Evolutionary conservation across 2,888 invertebrate genomes (phyloP).

Genomic region (Saturnia pavonia): DNA sequence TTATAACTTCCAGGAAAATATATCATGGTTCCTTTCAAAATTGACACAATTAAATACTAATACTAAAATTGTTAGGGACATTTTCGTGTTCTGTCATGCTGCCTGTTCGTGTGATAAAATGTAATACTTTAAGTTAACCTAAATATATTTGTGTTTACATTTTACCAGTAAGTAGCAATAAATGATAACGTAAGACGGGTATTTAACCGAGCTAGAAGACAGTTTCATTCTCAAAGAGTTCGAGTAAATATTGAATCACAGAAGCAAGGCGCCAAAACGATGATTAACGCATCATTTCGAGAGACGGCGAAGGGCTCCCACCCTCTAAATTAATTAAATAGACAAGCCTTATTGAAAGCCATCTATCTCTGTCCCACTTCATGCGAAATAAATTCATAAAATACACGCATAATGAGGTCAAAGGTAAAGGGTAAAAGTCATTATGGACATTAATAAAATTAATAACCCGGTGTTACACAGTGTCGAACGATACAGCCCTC

Average conservation of each 20-base stretch:
- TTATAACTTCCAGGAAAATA: too few relatives aligned
- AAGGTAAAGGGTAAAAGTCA: slow-evolving; percentile 46
- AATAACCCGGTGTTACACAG: slow-evolving; percentile 1
- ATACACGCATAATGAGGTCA: slow-evolving; percentile 52
- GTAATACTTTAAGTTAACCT: too few relatives aligned
- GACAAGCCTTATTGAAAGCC: slow-evolving; percentile 38
- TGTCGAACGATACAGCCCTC: background rate
- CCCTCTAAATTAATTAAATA: slow-evolving; percentile 40
- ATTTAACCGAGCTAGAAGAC: background rate
- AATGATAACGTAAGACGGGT: too few relatives aligned
- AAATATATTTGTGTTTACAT: too few relatives aligned
- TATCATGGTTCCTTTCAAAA: too few relatives aligned
- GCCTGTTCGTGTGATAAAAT: too few relatives aligned
- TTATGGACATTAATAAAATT: slow-evolving; percentile 11
- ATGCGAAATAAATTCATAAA: slow-evolving; percentile 41
- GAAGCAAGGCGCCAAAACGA: slow-evolving; percentile 23
- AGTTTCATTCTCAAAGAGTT: too few relatives aligned
- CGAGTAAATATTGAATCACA: slow-evolving; percentile 15
- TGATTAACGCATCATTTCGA: slow-evolving; percentile 35
- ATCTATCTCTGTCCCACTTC: slow-evolving; percentile 36
- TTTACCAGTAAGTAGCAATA: too few relatives aligned
- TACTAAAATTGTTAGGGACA: too few relatives aligned
- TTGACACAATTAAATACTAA: too few relatives aligned
- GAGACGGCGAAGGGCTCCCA: slow-evolving; percentile 32
- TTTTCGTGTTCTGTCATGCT: too few relatives aligned